A percentile compares a stretch with the other conserved stretches of the same genome.
phyloP scores from a whole-genome alignment of 2,797 vertebrate species.

The Scyliorhinus canicula region DNA sequence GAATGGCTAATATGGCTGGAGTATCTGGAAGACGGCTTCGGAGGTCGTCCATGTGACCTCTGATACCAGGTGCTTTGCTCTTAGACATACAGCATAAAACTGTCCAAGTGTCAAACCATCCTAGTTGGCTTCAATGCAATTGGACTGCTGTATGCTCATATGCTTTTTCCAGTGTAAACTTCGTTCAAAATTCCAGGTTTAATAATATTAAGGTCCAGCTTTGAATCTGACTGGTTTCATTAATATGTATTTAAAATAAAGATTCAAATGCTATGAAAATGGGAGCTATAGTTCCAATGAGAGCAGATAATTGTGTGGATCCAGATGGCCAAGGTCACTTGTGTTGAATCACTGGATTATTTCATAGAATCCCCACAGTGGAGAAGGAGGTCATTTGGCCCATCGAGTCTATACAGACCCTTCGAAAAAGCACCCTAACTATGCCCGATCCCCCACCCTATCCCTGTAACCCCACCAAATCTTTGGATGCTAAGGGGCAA shows the following conservation, averaged over 20 bases:
- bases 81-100: background rate
- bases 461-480: no score
- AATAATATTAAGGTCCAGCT: background rate
- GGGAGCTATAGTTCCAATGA: background rate
- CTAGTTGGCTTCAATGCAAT: background rate
- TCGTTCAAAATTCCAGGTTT: background rate
- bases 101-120: background rate
- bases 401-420: no score
- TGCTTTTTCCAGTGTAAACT: background rate
- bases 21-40: no score
- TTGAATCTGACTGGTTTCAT: background rate
- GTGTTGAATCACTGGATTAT: background rate
- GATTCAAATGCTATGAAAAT: background rate
- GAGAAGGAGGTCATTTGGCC: no score
- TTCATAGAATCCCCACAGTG: no score
- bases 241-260: background rate
- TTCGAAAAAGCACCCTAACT: no score
- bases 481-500: no score
- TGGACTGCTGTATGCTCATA: background rate
- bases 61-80: background rate
- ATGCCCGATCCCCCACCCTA: no score
- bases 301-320: background rate
- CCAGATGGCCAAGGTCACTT: background rate
- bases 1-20: no score
- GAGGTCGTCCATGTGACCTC: no score